A percentile compares a stretch with the other conserved stretches of the same genome.
phyloP scores from a whole-genome alignment of 2,797 vertebrate species.

The Kryptolebias ocellatus region DNA sequence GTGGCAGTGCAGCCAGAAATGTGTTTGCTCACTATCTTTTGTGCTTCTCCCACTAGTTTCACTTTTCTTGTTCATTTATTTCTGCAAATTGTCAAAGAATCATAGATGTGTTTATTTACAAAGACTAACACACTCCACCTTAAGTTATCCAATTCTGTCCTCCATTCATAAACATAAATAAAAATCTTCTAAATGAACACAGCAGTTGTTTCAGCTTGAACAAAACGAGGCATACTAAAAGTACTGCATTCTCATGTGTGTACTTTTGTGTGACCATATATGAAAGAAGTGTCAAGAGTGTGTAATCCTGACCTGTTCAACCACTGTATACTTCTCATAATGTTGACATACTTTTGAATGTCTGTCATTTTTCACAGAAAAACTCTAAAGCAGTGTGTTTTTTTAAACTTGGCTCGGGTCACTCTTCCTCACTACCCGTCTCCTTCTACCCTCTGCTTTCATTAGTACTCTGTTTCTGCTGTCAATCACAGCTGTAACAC shows the following conservation, averaged over 20 bases:
- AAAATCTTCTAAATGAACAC: conserved; percentile 8
- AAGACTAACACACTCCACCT: conserved; percentile 9
- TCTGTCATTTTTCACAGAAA: conserved; percentile 66
- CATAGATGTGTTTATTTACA: conserved; percentile 10
- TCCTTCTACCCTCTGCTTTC: conserved; percentile 39
- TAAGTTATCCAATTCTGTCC: neutral
- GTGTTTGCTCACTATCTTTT: conserved; percentile 42
- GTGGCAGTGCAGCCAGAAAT: conserved; percentile 41
- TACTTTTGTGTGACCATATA: conserved; percentile 28
- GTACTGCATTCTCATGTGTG: conserved; percentile 41
- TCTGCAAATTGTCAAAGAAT: conserved; percentile 7
- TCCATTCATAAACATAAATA: too few relatives aligned
- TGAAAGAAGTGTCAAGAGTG: conserved; percentile 33
- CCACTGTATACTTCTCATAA: conserved; percentile 38
- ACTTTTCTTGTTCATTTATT: conserved; percentile 19
- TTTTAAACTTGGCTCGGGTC: conserved; percentile 62
- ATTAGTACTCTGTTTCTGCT: conserved; percentile 37
- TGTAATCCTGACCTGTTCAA: conserved; percentile 42
- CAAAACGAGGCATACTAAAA: conserved; percentile 46
- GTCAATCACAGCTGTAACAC: conserved; percentile 56
- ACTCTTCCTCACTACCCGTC: conserved; percentile 55
- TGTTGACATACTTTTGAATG: conserved; percentile 71
- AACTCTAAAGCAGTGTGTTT: conserved; percentile 53
- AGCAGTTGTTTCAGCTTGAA: conserved; percentile 51
- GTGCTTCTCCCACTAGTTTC: conserved; percentile 30